phyloP scores from a whole-genome alignment of 1,140 invertebrate genomes.

The Metopolophium dirhodum region DNA sequence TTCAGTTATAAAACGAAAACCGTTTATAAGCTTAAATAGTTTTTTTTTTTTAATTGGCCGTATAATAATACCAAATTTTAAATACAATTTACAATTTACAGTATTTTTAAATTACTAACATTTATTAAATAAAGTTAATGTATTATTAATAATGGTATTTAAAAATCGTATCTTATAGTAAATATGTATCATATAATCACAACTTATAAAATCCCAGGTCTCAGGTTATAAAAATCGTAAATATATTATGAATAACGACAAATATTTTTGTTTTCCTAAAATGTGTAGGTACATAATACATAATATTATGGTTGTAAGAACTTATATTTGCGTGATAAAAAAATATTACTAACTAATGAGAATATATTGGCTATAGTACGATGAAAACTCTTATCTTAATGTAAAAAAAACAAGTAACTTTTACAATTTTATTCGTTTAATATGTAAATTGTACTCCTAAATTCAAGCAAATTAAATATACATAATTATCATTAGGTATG shows the following conservation, averaged over 20 bases:
- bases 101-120: background rate
- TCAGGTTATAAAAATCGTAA: background rate
- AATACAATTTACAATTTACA: background rate
- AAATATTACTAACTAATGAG: background rate
- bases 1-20: background rate
- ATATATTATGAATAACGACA: background rate
- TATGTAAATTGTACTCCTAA: background rate
- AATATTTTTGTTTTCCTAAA: background rate
- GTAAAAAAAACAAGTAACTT: background rate
- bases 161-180: too few relatives aligned
- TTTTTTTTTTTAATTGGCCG: background rate
- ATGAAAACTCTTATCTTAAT: background rate
- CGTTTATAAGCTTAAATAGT: too few relatives aligned
- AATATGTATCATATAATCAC: background rate
- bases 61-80: background rate
- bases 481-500: background rate
- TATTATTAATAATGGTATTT: background rate
- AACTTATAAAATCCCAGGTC: background rate
- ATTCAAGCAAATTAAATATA: background rate
- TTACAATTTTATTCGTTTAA: background rate
- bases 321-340: slow-evolving; percentile 14
- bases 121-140: background rate
- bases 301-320: background rate
- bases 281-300: too few relatives aligned
- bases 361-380: background rate